Evolutionary conservation across 2,113 vertebrate species (phyloP).

Genomic region (Eptesicus fuscus): DNA sequence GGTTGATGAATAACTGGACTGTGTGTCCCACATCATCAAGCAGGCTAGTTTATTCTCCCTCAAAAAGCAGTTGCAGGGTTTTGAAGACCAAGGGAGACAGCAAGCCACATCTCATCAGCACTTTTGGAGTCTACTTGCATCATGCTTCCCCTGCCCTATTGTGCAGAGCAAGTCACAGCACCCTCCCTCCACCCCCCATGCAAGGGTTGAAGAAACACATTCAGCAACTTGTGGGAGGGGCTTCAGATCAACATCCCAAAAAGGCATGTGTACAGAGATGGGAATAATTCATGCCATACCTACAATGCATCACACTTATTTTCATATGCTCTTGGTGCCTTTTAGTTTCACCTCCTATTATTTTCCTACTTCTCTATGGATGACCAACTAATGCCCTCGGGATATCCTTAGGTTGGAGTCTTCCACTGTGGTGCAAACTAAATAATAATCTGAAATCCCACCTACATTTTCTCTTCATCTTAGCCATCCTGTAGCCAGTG

Average conservation of each 20-base stretch:
- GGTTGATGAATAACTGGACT: too few species aligned
- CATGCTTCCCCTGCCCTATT: rapidly evolving
- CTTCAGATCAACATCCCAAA: not conserved
- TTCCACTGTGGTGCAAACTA: not conserved
- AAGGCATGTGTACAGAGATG: not conserved
- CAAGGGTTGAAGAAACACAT: not conserved
- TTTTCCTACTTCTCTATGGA: not conserved
- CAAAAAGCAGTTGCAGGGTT: not conserved
- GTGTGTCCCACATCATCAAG: not conserved
- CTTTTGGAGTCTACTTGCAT: not conserved
- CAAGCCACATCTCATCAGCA: rapidly evolving
- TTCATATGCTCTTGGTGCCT: not conserved
- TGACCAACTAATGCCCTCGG: not conserved
- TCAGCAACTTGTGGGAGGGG: not conserved
- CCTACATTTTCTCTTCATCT: not conserved
- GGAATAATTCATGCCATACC: rapidly evolving
- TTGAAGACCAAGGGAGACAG: not conserved
- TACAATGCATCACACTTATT: too few species aligned
- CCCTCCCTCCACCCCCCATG: not conserved
- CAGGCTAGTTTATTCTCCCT: not conserved
- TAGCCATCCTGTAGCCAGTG: not conserved
- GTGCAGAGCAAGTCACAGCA: not conserved
- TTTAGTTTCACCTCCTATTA: not conserved
- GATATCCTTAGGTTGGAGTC: too few species aligned
- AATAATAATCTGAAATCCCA: not conserved